phyloP scores from a whole-genome alignment of 1,140 invertebrate genomes.

The Ectropis grisescens region DNA sequence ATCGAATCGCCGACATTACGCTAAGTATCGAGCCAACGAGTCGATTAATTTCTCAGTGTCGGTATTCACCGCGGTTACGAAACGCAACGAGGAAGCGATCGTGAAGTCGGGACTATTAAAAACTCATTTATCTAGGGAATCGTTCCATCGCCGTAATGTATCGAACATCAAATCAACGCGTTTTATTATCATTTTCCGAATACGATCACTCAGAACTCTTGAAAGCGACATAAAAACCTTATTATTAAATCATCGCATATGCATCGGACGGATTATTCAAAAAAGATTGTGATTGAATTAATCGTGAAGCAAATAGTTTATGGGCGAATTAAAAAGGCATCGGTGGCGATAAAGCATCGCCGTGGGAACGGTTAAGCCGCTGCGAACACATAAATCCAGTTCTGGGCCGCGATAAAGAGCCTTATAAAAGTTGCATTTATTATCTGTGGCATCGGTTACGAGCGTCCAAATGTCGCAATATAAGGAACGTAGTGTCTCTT shows the following conservation, averaged over 20 bases:
- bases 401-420: constrained; percentile 19
- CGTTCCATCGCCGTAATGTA: too few relatives aligned
- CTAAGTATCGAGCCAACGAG: too few relatives aligned
- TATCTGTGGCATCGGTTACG: constrained; percentile 18
- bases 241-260: background rate
- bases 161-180: too few relatives aligned
- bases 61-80: too few relatives aligned
- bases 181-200: background rate
- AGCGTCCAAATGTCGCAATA: constrained; percentile 17
- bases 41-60: too few relatives aligned
- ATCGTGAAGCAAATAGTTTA: constrained; percentile 18
- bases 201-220: too few relatives aligned
- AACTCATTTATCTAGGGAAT: too few relatives aligned
- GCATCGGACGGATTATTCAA: background rate
- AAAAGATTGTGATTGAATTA: constrained; percentile 16
- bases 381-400: constrained; percentile 20
- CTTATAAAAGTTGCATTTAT: constrained; percentile 29
- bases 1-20: too few relatives aligned
- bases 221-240: too few relatives aligned
- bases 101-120: too few relatives aligned
- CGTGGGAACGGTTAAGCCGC: constrained; percentile 24
- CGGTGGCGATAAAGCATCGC: constrained; percentile 17
- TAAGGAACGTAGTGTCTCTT: constrained; percentile 12
- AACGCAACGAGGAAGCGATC: too few relatives aligned
- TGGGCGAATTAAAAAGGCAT: constrained; percentile 17